Evolutionary conservation across 2,888 invertebrate genomes (phyloP), one percentile per base, ranked within the genome.

Genomic region (Melanargia galathea): DNA sequence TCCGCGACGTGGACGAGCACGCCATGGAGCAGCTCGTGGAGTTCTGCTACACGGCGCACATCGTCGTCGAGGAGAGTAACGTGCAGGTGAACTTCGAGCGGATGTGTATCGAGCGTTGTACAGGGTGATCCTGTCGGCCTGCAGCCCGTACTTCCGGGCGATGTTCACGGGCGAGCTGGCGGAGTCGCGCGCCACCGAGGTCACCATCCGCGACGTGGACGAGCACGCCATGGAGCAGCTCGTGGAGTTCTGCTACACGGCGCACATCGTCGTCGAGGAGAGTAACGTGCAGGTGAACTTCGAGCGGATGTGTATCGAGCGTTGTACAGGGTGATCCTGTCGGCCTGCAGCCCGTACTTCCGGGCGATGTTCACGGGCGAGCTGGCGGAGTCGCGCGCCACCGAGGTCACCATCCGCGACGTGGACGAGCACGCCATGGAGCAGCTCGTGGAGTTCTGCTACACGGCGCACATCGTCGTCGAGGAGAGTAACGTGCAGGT

Each of bases 291-390:
- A 99, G 92, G 88, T 87, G n/a, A 6, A 10, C 5, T 46, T 4
- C 11, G 33, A 1, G 7, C n/a, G 33, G 33, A 1, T 33, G 33
- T 8, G 5, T n/a, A n/a, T n/a, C n/a, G n/a, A n/a, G n/a, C n/a
- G n/a, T n/a, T n/a, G n/a, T n/a, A n/a, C n/a, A n/a, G n/a, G n/a
- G n/a, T n/a, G n/a, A n/a, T n/a, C 72, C 91, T 98, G 54, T 98
- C 98, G 68, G 98, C 99, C 67, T 99, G 98, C 91, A 98, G 98
- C 83, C 98, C 99, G n/a, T 99, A 99, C 89, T 96, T 96, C 88
- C 93, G 98, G 81, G 99, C 99, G 66, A 99, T 99, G 99, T 99
- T 99, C 88, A 99, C 99, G 60, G 98, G 98, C 59, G 99, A 99
- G 90, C 91, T 99, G 83, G 97, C 98, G 51, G 99, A 99, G 92